Evolutionary conservation across 2,797 vertebrate species (phyloP).

Genomic region (Toxotes lorentzi): DNA sequence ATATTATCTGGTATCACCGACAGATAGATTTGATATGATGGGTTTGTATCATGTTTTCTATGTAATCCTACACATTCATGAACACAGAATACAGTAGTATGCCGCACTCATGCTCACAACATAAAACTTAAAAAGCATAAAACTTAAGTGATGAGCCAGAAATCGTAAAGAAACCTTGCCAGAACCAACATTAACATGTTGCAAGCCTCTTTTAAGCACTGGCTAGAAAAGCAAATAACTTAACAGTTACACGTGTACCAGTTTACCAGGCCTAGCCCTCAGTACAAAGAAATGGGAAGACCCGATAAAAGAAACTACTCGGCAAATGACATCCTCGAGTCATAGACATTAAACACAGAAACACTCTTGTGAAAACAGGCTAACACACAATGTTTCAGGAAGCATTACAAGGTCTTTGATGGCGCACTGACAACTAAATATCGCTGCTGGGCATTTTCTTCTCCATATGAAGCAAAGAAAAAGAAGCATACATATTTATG

Average conservation of each 20-base stretch:
- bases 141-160: too few relatives aligned
- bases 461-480: slow-evolving; percentile 16
- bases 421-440: slow-evolving; percentile 42
- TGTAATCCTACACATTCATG: not conserved
- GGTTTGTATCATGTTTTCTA: not conserved
- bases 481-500: slow-evolving; percentile 64
- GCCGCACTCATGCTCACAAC: not conserved
- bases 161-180: too few relatives aligned
- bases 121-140: not conserved
- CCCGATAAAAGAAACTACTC: slow-evolving; percentile 27
- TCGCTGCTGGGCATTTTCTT: slow-evolving; percentile 33
- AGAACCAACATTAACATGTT: not conserved
- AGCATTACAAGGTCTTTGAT: slow-evolving; percentile 33
- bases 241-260: not conserved
- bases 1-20: not conserved
- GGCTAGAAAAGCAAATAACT: not conserved
- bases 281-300: slow-evolving; percentile 24
- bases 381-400: slow-evolving; percentile 28
- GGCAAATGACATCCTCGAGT: slow-evolving; percentile 20
- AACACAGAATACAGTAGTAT: not conserved
- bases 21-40: not conserved
- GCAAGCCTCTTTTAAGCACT: not conserved
- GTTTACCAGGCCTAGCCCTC: not conserved
- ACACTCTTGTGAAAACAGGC: slow-evolving; percentile 7
- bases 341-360: slow-evolving; percentile 32